Percentiles rank a stretch among this genome's conserved stretches.
Conservation (phyloP, 2,113 vertebrate genomes). For the Ailurus styani region DNA sequence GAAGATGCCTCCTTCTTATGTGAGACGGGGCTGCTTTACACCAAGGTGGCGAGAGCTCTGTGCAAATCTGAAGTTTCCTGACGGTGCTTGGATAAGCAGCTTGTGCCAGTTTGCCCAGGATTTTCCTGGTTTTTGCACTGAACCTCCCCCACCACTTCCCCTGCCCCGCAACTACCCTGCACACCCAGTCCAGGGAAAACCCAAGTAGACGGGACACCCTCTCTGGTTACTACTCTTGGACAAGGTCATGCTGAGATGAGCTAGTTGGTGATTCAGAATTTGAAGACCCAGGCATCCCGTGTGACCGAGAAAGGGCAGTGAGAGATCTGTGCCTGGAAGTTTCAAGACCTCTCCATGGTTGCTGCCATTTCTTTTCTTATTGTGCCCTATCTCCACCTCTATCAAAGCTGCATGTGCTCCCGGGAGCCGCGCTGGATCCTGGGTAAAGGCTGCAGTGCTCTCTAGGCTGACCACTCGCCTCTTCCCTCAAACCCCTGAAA, state of each 20-base stretch:
- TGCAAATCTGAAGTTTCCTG: neutral
- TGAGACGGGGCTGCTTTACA: neutral
- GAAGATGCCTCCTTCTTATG: neutral
- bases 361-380: neutral
- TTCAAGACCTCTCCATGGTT: neutral
- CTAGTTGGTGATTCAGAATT: neutral
- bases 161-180: rapidly evolving
- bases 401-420: neutral
- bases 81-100: neutral
- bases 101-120: neutral
- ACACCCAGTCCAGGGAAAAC: neutral
- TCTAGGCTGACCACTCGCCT: neutral
- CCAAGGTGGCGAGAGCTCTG: rapidly evolving
- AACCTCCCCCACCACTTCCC: neutral
- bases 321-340: neutral
- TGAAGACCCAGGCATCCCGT: neutral
- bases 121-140: neutral
- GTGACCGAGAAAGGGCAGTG: neutral
- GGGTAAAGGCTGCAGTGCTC: too few species aligned
- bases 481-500: neutral
- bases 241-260: neutral
- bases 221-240: neutral
- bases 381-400: neutral
- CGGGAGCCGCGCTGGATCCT: neutral
- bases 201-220: neutral